phyloP scores from a whole-genome alignment of 2,113 vertebrate genomes.

The Anguilla japonica region DNA sequence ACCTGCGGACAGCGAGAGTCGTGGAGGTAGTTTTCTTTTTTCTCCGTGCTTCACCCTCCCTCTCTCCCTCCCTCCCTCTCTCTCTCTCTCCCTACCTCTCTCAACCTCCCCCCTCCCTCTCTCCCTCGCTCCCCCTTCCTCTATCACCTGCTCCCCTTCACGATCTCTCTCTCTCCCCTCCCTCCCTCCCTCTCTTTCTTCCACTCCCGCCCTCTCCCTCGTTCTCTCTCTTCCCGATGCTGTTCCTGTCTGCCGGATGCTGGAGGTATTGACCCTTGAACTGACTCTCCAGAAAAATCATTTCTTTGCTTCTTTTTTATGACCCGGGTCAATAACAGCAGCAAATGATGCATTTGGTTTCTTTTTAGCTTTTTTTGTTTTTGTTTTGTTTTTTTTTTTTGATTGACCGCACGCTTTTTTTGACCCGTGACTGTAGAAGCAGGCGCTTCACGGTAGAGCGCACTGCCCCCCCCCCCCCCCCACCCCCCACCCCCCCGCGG shows the following conservation, averaged over 20 bases:
- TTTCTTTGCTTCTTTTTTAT: no score
- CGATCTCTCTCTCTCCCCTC: not conserved
- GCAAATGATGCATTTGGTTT: no score
- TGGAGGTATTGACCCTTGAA: conserved; percentile 30
- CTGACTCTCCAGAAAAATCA: no score
- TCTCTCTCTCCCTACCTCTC: not conserved
- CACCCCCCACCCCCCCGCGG: no score
- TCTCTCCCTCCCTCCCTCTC: not conserved
- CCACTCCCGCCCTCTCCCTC: not conserved
- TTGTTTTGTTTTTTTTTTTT: no score
- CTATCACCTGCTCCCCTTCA: not conserved
- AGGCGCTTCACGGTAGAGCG: no score
- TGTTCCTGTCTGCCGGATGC: conserved; percentile 26
- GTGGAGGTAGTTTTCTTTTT: conserved; percentile 82
- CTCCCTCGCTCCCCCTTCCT: not conserved
- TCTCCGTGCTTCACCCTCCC: conserved; percentile 17
- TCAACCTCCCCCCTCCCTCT: not conserved
- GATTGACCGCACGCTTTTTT: no score
- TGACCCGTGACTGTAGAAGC: no score
- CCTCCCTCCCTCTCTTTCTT: not conserved
- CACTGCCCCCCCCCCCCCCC: no score
- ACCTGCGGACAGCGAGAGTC: conserved; percentile 88
- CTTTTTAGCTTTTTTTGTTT: no score
- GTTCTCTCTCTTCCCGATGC: not conserved
- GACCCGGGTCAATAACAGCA: no score